These are phyloP conservation scores for Tetramorium simillimum DNA, from an alignment of 1,140 invertebrate genomes.

Conservation along the genomic window DNA sequence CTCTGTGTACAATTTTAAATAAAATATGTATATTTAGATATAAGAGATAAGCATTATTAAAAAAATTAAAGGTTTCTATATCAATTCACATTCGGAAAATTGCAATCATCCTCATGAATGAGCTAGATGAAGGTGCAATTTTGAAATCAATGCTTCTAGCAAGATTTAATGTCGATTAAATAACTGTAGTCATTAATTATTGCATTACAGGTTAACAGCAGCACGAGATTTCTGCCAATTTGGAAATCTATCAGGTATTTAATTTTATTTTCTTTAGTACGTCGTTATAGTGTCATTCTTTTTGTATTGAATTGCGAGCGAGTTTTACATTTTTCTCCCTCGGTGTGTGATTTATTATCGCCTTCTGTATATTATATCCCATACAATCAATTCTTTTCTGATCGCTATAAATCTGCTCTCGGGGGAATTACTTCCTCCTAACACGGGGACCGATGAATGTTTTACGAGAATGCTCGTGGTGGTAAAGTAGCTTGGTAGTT, in stretches of 20 bases:
- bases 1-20: conserved; percentile 37
- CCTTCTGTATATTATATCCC: background rate
- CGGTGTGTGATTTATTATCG: background rate
- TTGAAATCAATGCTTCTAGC: background rate
- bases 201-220: background rate
- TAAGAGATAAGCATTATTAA: background rate
- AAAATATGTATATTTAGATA: conserved; percentile 41
- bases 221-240: background rate
- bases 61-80: conserved; percentile 1
- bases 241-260: background rate
- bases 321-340: background rate
- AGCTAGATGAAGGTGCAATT: background rate
- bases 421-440: conserved; percentile 17
- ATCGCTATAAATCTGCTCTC: conserved; percentile 19
- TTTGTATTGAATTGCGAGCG: background rate
- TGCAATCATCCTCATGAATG: background rate
- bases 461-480: conserved; percentile 26
- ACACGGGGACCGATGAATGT: conserved; percentile 7
- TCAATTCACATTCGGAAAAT: background rate
- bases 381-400: conserved; percentile 14
- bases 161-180: background rate
- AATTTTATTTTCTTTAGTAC: background rate
- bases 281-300: background rate
- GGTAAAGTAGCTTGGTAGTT: conserved; percentile 39
- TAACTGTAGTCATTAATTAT: background rate